phyloP scores from a whole-genome alignment of 1,140 invertebrate genomes.

The Brachionus rubens region DNA sequence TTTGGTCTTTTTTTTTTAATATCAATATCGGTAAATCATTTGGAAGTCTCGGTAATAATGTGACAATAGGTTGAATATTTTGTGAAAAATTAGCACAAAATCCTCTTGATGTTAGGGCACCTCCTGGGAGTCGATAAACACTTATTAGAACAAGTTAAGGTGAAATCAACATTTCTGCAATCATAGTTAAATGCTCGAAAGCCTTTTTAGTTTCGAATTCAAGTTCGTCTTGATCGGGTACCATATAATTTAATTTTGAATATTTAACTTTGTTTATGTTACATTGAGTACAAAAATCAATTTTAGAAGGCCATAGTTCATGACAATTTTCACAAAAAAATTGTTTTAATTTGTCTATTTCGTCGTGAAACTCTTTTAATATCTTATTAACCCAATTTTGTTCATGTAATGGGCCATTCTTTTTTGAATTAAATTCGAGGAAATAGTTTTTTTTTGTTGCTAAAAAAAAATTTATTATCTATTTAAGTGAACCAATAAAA shows the following conservation, averaged over 20 bases:
- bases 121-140: background rate
- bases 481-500: background rate
- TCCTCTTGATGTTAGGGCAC: too few relatives aligned
- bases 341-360: constrained; percentile 6
- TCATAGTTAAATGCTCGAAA: background rate
- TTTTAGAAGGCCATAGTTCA: background rate
- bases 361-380: background rate
- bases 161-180: constrained; percentile 5
- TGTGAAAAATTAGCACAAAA: too few relatives aligned
- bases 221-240: background rate
- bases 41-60: too few relatives aligned
- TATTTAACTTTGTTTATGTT: background rate
- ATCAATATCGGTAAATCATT: too few relatives aligned
- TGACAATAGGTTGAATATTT: too few relatives aligned
- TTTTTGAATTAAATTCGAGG: background rate
- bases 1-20: too few relatives aligned
- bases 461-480: background rate
- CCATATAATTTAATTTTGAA: background rate
- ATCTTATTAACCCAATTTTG: background rate
- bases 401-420: background rate
- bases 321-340: background rate
- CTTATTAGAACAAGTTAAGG: background rate
- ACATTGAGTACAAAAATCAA: background rate
- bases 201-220: background rate
- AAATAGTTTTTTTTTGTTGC: background rate